Conservation (phyloP, 2,888 invertebrate genomes). For the Pardosa pseudoannulata region DNA sequence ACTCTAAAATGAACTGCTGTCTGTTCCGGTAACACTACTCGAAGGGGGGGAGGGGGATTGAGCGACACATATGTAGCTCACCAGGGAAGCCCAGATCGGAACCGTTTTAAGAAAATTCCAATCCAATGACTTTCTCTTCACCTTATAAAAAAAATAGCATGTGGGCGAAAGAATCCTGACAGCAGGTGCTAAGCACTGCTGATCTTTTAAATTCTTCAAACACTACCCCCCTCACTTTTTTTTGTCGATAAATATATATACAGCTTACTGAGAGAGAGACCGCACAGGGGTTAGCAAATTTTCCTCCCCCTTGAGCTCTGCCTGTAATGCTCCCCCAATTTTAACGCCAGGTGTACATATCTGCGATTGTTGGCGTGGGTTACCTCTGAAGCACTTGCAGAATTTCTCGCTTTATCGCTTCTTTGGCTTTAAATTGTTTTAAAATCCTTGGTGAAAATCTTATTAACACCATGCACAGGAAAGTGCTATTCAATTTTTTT, state of each 20-base stretch:
- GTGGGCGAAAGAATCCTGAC: conserved; percentile 54
- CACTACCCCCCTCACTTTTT: neutral
- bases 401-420: neutral
- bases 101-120: conserved; percentile 5
- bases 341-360: conserved; percentile 67
- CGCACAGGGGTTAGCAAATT: conserved; percentile 5
- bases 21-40: no score
- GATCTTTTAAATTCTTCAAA: conserved; percentile 67
- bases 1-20: no score
- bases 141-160: conserved; percentile 41
- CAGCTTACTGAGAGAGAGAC: conserved; percentile 56
- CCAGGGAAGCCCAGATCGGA: neutral
- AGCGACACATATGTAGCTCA: no score
- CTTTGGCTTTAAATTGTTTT: no score
- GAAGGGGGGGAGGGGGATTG: neutral
- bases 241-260: conserved; percentile 28
- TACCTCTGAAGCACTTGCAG: neutral
- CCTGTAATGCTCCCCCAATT: conserved; percentile 41
- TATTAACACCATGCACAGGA: no score
- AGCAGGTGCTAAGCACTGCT: conserved; percentile 65
- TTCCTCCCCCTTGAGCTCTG: neutral
- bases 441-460: no score
- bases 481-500: no score
- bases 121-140: conserved; percentile 18
- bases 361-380: conserved; percentile 16